Conservation (phyloP, 35 echinoderm and acorn worm species). For the Ptychodera flava region DNA sequence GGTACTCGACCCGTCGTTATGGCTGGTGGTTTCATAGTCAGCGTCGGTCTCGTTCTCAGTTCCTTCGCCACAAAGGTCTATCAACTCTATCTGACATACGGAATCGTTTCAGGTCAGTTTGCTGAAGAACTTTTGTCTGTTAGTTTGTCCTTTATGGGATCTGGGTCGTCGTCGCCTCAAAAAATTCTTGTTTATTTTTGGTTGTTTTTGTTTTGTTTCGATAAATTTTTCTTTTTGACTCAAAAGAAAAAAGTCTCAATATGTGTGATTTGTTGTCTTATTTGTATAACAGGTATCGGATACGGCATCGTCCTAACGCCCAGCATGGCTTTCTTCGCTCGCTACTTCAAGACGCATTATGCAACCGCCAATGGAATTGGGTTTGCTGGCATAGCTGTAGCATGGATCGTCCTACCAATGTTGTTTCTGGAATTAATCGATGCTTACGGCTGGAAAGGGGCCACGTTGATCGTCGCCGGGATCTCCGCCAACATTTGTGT, state of each 20-base stretch:
- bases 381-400: constrained; percentile 76
- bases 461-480: constrained; percentile 45
- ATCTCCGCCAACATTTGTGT: constrained; percentile 68
- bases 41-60: constrained; percentile 45
- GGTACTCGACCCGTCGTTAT: constrained; percentile 78
- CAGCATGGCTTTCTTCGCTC: constrained; percentile 68
- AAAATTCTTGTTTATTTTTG: no score
- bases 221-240: no score
- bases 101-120: no score
- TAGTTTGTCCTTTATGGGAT: no score
- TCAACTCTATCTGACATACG: constrained; percentile 47
- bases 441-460: constrained; percentile 69
- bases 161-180: no score
- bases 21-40: constrained; percentile 59
- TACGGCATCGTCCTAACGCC: constrained; percentile 82
- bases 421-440: constrained; percentile 63
- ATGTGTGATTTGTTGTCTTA: no score
- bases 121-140: no score
- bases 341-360: constrained; percentile 71
- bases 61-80: constrained; percentile 32
- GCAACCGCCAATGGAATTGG: constrained; percentile 74
- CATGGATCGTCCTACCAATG: constrained; percentile 60
- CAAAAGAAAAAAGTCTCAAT: no score
- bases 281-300: constrained; percentile 85
- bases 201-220: no score